These are phyloP conservation scores for Petroica traversi DNA, from an alignment of 2,113 vertebrate species.

Conservation along the genomic window DNA sequence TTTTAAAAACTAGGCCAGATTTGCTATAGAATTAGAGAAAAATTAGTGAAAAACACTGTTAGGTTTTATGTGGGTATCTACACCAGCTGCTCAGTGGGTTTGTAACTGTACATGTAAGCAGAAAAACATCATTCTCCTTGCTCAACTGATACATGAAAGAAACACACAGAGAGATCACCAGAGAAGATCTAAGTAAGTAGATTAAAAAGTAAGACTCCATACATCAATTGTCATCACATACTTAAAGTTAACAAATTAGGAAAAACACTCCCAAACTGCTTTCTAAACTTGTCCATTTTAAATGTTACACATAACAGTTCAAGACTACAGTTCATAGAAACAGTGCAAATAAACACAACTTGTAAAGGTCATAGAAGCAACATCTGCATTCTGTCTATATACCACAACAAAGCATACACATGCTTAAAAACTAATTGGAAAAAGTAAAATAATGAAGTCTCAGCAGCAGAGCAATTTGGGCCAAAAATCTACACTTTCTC, in stretches of 20 bases:
- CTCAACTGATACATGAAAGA: background rate
- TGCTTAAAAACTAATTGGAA: background rate
- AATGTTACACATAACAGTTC: background rate
- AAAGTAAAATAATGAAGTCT: background rate
- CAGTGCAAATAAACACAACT: background rate
- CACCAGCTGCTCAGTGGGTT: background rate
- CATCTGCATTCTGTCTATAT: background rate
- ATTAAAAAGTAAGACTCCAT: background rate
- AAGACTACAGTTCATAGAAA: background rate
- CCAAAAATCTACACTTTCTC: background rate
- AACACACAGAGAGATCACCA: background rate
- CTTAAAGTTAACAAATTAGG: background rate
- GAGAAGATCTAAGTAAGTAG: background rate
- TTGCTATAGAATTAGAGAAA: background rate
- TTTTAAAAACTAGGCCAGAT: background rate
- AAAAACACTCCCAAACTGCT: background rate
- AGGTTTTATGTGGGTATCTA: background rate
- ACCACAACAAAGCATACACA: background rate
- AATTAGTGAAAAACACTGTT: background rate
- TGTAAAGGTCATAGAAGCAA: background rate
- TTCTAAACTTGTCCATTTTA: background rate
- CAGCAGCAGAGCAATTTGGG: background rate
- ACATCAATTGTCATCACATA: background rate
- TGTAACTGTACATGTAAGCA: background rate
- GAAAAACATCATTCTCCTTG: background rate